Evolutionary conservation across 2,888 invertebrate genomes (phyloP).

Genomic region (Lysandra bellargus): DNA sequence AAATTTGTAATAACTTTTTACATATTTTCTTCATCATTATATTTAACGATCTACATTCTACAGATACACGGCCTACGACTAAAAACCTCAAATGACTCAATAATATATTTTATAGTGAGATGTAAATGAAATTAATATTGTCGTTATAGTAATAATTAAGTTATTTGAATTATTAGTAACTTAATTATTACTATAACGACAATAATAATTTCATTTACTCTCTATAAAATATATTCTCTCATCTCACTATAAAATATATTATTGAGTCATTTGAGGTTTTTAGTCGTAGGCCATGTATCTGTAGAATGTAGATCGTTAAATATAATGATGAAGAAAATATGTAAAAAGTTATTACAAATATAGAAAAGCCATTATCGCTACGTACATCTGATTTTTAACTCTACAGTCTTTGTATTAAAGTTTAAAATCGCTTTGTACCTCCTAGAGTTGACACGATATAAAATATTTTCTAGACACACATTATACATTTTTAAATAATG

Average conservation of each 20-base stretch:
- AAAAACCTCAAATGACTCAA: background rate
- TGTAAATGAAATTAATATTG: background rate
- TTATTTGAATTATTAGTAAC: background rate
- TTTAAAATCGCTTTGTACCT: background rate
- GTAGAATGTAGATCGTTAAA: conserved; percentile 16
- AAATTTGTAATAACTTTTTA: conserved; percentile 17
- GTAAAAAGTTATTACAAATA: conserved; percentile 21
- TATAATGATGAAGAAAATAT: background rate
- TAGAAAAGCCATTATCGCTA: conserved; percentile 4
- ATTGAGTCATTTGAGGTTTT: background rate
- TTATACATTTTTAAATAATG: background rate
- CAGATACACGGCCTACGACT: background rate
- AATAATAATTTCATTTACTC: background rate
- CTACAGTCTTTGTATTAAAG: background rate
- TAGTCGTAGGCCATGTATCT: background rate
- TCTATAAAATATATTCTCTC: background rate
- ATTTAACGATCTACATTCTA: conserved; percentile 11
- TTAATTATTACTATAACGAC: background rate
- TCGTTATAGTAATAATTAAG: background rate
- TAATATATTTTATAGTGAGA: background rate
- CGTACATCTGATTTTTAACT: background rate
- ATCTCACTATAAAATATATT: background rate
- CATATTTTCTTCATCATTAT: background rate
- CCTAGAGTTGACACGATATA: background rate
- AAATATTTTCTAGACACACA: conserved; percentile 4